A percentile compares a stretch with the other conserved stretches of the same genome.
These are phyloP conservation scores for Ennomos erosarius DNA, from an alignment of 2,888 invertebrate species.

Conservation along the genomic window DNA sequence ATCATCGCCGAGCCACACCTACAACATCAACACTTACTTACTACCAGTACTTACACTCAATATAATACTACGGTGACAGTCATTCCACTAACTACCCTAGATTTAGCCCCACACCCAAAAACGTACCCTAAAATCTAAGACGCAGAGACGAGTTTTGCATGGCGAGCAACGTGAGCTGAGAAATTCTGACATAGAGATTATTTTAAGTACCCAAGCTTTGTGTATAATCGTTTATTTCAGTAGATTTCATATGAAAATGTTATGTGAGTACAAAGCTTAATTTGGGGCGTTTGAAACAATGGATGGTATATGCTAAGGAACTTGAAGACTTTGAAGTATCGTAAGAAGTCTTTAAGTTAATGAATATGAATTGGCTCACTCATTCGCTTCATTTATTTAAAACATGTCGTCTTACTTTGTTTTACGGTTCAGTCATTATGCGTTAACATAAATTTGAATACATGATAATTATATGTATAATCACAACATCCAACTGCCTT, in stretches of 20 bases:
- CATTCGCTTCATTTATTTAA: too few relatives aligned
- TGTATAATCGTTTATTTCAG: constrained; percentile 34
- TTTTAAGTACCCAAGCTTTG: constrained; percentile 34
- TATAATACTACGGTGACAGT: constrained; percentile 73
- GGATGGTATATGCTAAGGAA: neutral
- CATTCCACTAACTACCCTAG: constrained; percentile 45
- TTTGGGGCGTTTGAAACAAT: constrained; percentile 12
- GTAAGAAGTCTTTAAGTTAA: constrained; percentile 17
- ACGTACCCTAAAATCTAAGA: constrained; percentile 40
- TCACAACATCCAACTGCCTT: too few relatives aligned
- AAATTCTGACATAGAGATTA: constrained; percentile 27
- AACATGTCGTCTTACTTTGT: too few relatives aligned
- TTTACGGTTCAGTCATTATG: too few relatives aligned
- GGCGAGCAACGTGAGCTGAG: constrained; percentile 23
- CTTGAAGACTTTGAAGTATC: constrained; percentile 14
- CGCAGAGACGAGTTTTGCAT: constrained; percentile 49
- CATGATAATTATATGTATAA: too few relatives aligned
- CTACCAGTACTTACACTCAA: constrained; percentile 58
- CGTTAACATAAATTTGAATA: too few relatives aligned
- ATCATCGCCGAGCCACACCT: constrained; percentile 80
- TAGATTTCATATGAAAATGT: constrained; percentile 15
- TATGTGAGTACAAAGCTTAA: constrained; percentile 20
- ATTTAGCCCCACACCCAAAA: constrained; percentile 7
- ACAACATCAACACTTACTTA: constrained; percentile 54
- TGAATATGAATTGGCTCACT: constrained; percentile 12